Evolutionary conservation across 2,113 vertebrate genomes (phyloP).

Genomic region (Lasiurus borealis): DNA sequence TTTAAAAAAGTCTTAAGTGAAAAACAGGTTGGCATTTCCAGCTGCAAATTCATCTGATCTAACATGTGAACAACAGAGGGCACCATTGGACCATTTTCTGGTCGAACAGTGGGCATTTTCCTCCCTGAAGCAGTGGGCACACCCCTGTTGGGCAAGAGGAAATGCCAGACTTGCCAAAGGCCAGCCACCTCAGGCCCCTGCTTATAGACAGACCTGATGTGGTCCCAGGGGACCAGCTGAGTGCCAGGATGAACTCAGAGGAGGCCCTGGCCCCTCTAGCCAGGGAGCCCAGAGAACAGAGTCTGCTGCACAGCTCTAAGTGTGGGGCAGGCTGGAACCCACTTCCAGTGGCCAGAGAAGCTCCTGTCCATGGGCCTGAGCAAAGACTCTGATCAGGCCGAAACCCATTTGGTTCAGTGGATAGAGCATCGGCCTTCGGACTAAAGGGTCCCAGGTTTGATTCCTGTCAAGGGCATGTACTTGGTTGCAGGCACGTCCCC

Average conservation of each 20-base stretch:
- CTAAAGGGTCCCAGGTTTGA: no score
- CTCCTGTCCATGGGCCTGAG: neutral
- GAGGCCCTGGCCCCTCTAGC: neutral
- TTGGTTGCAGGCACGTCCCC: no score
- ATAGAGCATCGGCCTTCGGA: no score
- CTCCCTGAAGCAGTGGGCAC: neutral
- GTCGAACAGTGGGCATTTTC: neutral
- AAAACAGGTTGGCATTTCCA: neutral
- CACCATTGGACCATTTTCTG: slow-evolving; percentile 13
- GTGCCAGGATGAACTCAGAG: neutral
- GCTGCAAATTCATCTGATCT: neutral
- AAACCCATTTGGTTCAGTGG: no score
- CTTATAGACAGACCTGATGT: neutral
- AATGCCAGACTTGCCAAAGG: neutral
- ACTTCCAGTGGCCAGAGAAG: neutral
- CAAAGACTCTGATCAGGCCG: neutral
- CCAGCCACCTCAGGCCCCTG: neutral
- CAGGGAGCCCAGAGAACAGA: neutral
- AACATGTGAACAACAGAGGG: slow-evolving; percentile 20
- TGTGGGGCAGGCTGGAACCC: neutral
- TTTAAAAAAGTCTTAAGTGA: neutral
- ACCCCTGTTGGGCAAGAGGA: neutral
- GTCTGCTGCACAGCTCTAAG: neutral
- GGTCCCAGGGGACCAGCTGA: neutral
- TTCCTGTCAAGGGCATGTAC: no score